Conservation (phyloP, 1,140 invertebrate species). For the Caenorhabditis latens region DNA sequence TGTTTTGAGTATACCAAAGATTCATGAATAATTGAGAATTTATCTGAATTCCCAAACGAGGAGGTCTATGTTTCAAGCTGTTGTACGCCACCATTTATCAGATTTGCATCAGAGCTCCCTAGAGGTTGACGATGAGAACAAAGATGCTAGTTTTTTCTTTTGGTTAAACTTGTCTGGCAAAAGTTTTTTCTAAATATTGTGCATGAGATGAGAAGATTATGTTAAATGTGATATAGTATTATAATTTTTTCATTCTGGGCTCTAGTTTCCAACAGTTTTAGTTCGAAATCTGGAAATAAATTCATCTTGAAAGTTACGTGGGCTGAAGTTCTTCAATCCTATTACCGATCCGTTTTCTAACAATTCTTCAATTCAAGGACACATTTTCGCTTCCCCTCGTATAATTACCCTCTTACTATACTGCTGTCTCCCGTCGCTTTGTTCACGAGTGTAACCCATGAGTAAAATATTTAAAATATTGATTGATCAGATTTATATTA, state of each 20-base stretch:
- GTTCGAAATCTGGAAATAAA: too few relatives aligned
- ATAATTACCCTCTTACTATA: slow-evolving; percentile 16
- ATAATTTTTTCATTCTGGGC: too few relatives aligned
- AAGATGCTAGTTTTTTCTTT: slow-evolving; percentile 21
- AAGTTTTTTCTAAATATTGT: not conserved
- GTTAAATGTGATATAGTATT: too few relatives aligned
- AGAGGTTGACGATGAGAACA: not conserved
- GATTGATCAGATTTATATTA: not conserved
- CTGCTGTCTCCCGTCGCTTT: not conserved
- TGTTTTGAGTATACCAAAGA: not conserved
- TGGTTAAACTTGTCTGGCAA: not conserved
- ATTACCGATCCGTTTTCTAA: not conserved
- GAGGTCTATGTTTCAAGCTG: not conserved
- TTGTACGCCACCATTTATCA: slow-evolving; percentile 44
- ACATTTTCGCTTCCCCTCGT: slow-evolving; percentile 33
- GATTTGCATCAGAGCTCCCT: slow-evolving; percentile 14
- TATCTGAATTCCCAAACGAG: not conserved
- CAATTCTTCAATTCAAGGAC: slow-evolving; percentile 34
- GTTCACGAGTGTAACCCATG: not conserved
- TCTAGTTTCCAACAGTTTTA: too few relatives aligned
- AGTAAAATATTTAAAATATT: slow-evolving; percentile 1
- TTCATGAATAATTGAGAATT: slow-evolving; percentile 9
- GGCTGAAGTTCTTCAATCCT: not conserved
- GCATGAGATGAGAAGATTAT: too few relatives aligned
- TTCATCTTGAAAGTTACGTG: too few relatives aligned